phyloP scores from a whole-genome alignment of 2,113 vertebrate species.

The Hippocampus barbouri region DNA sequence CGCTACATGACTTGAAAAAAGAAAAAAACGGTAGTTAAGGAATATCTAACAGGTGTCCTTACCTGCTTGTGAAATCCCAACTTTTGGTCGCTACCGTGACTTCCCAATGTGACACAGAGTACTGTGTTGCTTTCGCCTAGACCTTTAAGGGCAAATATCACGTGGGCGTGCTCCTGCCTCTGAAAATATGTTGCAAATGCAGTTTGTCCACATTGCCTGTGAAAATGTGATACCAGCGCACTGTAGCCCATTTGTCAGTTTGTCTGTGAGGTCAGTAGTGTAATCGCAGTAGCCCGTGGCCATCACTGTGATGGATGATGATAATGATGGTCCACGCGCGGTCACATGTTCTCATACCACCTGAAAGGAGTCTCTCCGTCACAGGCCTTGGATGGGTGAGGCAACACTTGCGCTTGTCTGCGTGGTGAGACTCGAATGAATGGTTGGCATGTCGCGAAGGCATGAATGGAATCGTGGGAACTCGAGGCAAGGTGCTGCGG shows the following conservation, averaged over 20 bases:
- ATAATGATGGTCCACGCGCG: background rate
- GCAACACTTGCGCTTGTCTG: slow-evolving; percentile 26
- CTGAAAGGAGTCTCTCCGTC: background rate
- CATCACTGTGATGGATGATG: background rate
- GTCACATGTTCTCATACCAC: background rate
- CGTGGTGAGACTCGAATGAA: slow-evolving; percentile 40
- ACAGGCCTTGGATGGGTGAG: slow-evolving; percentile 6
- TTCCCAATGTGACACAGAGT: slow-evolving; percentile 40
- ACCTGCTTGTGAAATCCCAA: slow-evolving; percentile 43
- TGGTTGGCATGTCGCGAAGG: slow-evolving; percentile 51
- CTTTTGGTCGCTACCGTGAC: slow-evolving; percentile 33
- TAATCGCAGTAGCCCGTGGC: background rate
- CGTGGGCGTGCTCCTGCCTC: slow-evolving; percentile 57
- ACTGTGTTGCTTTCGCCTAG: slow-evolving; percentile 43
- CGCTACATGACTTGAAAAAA: background rate
- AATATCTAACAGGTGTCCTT: slow-evolving; percentile 24
- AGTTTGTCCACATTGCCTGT: slow-evolving; percentile 69
- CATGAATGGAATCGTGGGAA: slow-evolving; percentile 68
- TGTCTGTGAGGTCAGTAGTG: slow-evolving; percentile 4
- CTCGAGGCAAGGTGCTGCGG: slow-evolving; percentile 15
- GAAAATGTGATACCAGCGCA: background rate
- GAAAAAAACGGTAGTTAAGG: background rate
- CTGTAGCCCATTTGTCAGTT: slow-evolving; percentile 4
- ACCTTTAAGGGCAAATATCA: slow-evolving; percentile 16
- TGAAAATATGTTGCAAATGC: slow-evolving; percentile 74